These are phyloP conservation scores for Amphipoea lucens DNA, from an alignment of 2,888 invertebrate species.

Conservation along the genomic window DNA sequence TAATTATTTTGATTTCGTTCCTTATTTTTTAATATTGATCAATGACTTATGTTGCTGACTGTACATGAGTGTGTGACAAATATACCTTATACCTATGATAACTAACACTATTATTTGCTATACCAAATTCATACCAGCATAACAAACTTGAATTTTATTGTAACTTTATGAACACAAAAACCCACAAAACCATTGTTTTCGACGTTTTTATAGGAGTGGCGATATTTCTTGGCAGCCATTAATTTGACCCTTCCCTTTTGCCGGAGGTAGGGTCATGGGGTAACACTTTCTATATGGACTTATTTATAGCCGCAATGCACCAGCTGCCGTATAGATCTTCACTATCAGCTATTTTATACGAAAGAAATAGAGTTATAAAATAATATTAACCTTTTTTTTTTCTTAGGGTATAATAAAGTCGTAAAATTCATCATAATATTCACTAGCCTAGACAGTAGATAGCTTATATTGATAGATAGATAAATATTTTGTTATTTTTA, in stretches of 20 bases:
- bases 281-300: conserved; percentile 38
- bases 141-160: neutral
- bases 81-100: neutral
- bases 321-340: conserved; percentile 31
- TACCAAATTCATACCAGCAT: neutral
- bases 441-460: neutral
- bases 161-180: conserved; percentile 25
- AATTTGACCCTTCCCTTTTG: conserved; percentile 50
- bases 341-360: conserved; percentile 43
- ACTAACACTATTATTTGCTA: neutral
- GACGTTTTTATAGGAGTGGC: conserved; percentile 45
- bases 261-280: conserved; percentile 27
- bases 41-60: neutral
- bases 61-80: neutral
- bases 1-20: neutral
- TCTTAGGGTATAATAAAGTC: neutral
- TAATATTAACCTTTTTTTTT: neutral
- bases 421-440: neutral
- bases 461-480: too few species aligned
- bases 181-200: conserved; percentile 40
- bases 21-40: neutral
- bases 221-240: conserved; percentile 56
- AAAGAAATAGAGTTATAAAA: conserved; percentile 5
- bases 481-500: too few species aligned
- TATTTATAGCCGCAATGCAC: conserved; percentile 58